These are phyloP conservation scores for Thunnus albacares DNA, from an alignment of 2,797 vertebrate species.

Conservation along the genomic window DNA sequence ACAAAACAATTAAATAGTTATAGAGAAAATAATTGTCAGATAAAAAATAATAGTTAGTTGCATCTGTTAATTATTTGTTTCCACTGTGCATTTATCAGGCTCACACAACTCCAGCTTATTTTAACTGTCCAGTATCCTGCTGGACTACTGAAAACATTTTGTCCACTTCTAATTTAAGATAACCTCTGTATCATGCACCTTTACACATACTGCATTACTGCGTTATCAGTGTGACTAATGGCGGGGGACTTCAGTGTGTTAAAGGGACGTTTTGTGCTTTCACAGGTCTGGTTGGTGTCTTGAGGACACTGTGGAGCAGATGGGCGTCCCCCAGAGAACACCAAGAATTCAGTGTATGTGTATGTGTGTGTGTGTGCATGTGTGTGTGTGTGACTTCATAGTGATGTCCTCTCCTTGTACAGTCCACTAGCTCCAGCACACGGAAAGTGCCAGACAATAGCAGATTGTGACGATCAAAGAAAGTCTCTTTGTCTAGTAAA, in stretches of 20 bases:
- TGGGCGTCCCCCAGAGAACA: conserved; percentile 17
- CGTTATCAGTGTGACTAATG: conserved; percentile 35
- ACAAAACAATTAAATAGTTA: not conserved
- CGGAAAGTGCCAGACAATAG: conserved; percentile 71
- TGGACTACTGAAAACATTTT: not conserved
- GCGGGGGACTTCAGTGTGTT: conserved; percentile 30
- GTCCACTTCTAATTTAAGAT: conserved; percentile 17
- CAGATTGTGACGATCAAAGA: conserved; percentile 66
- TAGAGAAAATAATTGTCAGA: not conserved
- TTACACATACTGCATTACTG: conserved; percentile 54
- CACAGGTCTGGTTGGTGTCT: conserved; percentile 37
- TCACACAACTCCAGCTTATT: not conserved
- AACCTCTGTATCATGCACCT: conserved; percentile 41
- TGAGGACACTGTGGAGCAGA: conserved; percentile 42
- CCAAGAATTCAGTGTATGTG: conserved; percentile 22
- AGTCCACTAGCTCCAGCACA: conserved; percentile 42
- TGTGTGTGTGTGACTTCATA: conserved; percentile 39
- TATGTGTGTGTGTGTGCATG: conserved; percentile 28
- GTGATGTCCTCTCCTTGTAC: conserved; percentile 48
- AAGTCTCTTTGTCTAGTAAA: conserved; percentile 71
- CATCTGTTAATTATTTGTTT: not conserved
- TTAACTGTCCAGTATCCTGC: not conserved
- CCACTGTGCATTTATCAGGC: not conserved
- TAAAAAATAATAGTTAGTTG: not conserved
- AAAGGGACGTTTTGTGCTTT: conserved; percentile 30